These are phyloP conservation scores for Latheticus oryzae DNA, from an alignment of 2,888 invertebrate genomes.

Conservation along the genomic window DNA sequence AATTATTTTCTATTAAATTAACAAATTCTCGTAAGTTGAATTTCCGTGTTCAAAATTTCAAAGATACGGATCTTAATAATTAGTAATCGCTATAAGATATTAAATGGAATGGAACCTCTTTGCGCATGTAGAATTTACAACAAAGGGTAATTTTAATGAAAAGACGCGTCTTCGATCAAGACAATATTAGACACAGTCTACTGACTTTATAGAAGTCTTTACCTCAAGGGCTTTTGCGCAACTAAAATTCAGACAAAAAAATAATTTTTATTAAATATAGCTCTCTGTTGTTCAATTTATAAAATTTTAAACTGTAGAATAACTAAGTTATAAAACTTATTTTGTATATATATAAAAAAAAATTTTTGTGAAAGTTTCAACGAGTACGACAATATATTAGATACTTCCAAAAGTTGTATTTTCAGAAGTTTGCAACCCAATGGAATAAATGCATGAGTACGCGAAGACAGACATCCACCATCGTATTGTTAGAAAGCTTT, in stretches of 20 bases:
- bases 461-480: background rate
- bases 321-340: slow-evolving; percentile 10
- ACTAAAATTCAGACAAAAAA: slow-evolving; percentile 16
- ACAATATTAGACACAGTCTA: slow-evolving; percentile 33
- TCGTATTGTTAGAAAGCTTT: too few relatives aligned
- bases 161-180: slow-evolving; percentile 27
- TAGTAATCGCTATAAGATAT: slow-evolving; percentile 12
- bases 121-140: slow-evolving; percentile 18
- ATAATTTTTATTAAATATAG: too few relatives aligned
- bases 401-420: slow-evolving; percentile 8
- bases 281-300: slow-evolving; percentile 5
- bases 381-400: slow-evolving; percentile 10
- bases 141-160: slow-evolving; percentile 31
- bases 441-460: slow-evolving; percentile 11
- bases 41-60: slow-evolving; percentile 13
- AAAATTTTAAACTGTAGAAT: slow-evolving; percentile 7
- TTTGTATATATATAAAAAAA: background rate
- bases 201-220: slow-evolving; percentile 12
- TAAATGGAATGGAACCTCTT: slow-evolving; percentile 11
- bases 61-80: slow-evolving; percentile 21
- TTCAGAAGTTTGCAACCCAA: slow-evolving; percentile 14
- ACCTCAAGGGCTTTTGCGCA: slow-evolving; percentile 12
- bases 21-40: slow-evolving; percentile 19
- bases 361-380: slow-evolving; percentile 9
- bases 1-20: slow-evolving; percentile 25